Percentiles rank a stretch among this genome's conserved stretches.
phyloP scores from a whole-genome alignment of 2,113 vertebrate species.

The Atrichornis clamosus region DNA sequence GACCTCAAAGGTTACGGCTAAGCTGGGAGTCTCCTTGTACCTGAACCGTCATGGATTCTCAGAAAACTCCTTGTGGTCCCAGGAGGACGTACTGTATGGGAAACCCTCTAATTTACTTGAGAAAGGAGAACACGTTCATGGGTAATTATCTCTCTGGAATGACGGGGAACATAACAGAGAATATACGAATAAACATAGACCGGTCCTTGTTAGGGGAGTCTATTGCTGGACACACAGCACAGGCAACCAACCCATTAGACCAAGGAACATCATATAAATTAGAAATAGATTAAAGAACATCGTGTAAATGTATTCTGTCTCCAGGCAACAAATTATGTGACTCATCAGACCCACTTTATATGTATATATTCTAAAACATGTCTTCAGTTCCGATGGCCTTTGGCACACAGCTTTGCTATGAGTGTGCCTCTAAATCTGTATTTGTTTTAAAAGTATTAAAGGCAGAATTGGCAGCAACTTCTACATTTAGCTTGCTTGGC shows the following conservation, averaged over 20 bases:
- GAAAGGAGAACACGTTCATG: not conserved
- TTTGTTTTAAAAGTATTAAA: constrained; percentile 46
- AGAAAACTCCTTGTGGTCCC: constrained; percentile 36
- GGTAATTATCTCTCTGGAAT: constrained; percentile 68
- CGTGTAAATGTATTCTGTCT: not conserved
- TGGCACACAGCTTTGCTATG: not conserved
- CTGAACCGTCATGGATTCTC: constrained; percentile 21
- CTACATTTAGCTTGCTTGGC: constrained; percentile 11
- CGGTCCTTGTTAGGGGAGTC: not conserved
- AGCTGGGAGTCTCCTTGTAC: constrained; percentile 57
- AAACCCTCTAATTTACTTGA: constrained; percentile 55
- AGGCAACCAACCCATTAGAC: not conserved
- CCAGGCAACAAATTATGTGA: not conserved
- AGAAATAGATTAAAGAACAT: constrained; percentile 32
- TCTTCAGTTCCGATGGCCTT: not conserved
- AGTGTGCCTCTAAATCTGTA: not conserved
- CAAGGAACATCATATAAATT: constrained; percentile 5
- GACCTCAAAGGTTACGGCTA: constrained; percentile 63
- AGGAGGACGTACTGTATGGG: not conserved
- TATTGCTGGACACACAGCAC: not conserved
- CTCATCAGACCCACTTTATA: not conserved
- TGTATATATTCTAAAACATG: not conserved
- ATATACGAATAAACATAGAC: constrained; percentile 19
- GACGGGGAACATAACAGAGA: not conserved
- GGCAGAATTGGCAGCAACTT: not conserved